These are phyloP conservation scores for Myotis findleyi DNA, from an alignment of 2,797 vertebrate species.

Conservation along the genomic window DNA sequence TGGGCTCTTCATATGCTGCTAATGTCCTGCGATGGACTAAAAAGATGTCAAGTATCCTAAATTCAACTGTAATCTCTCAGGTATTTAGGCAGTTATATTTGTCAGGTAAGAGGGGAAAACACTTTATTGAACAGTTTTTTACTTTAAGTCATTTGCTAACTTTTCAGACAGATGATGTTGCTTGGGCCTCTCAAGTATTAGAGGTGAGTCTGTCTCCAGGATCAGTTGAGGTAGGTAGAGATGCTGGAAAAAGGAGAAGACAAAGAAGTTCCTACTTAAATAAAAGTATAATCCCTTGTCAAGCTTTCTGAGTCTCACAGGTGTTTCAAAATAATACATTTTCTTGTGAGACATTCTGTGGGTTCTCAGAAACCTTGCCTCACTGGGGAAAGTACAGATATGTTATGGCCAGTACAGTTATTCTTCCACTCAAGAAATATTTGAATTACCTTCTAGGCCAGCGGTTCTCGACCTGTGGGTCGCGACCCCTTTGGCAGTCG, in stretches of 20 bases:
- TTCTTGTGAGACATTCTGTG: not conserved
- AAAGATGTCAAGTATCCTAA: not conserved
- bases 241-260: not conserved
- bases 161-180: not conserved
- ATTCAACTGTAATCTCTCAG: not conserved
- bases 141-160: conserved; percentile 15
- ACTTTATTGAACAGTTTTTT: not conserved
- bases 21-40: not conserved
- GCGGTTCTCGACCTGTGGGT: no score
- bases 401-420: not conserved
- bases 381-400: not conserved
- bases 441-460: not conserved
- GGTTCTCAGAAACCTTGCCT: not conserved
- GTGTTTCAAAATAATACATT: not conserved
- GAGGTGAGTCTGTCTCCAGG: not conserved
- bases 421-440: not conserved
- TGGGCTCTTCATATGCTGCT: not conserved
- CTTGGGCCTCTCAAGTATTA: not conserved
- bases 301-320: not conserved
- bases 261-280: not conserved
- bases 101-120: not conserved
- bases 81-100: not conserved
- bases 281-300: not conserved
- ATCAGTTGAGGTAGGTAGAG: not conserved
- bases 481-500: no score